Evolutionary conservation across 2,797 vertebrate species (phyloP), one percentile per base, ranked within the genome.

Genomic region (Lithobates pipiens): DNA sequence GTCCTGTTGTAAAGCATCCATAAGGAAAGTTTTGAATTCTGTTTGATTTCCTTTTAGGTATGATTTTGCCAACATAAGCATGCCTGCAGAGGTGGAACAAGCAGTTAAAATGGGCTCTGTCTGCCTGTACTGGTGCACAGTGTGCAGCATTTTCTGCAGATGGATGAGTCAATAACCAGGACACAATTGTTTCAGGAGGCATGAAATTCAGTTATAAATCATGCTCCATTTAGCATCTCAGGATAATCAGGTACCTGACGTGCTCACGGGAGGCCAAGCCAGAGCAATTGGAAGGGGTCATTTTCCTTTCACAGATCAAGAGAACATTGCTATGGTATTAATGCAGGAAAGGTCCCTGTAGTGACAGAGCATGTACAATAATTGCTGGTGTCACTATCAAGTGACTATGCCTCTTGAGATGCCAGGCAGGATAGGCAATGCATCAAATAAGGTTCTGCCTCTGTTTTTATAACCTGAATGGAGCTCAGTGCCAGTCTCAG

Each of bases 131-230:
- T 29, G 65, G 5, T 29, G 27, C 68, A 61, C 46, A 23, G 29
- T 13, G 76, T 63, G 71, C 76, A 44, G 80, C 0, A 0, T 75
- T 90, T 86, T 27, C 79, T 75, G 61, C 82, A 88, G 88, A 88
- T 61, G 73, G 85, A 88, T 84, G 86, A 85, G 88, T 77, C 82
- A 84, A 79, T 89, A 83, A 76, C 82, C 87, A 86, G 75, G 75
- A 89, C 67, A 87, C 67, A 88, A 86, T 85, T 88, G 83, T 88
- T 92, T 80, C 81, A 44, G 88, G 82, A 89, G 88, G 85, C 86
- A 87, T 88, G 85, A 90, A 91, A 89, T 89, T 77, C 88, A 89
- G 76, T 88, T 67, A 0, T 78, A 77, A 90, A 72, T 86, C 87
- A 85, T 44, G 5, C 75, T 90, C 68, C 80, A 78, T 75, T 72